Evolutionary conservation across 2,113 vertebrate genomes (phyloP), one percentile per base, ranked within the genome.

Genomic region (Phyllopteryx taeniolatus): DNA sequence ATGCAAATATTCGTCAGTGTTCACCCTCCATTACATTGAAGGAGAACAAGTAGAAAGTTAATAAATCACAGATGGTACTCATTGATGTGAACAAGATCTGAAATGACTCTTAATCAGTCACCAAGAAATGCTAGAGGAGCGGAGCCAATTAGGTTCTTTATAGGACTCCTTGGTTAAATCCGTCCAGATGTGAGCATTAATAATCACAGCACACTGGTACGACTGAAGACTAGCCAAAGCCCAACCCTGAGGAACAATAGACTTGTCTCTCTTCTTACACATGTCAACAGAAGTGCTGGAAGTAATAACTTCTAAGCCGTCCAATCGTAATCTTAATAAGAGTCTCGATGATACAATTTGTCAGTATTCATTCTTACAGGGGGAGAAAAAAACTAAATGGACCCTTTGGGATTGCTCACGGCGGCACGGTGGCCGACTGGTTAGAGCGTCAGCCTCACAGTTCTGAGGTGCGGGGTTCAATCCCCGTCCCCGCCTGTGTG

Each of bases 181-280:
- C 71, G 81, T 86, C 90, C 91, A 93, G 91, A 91, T 93, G 92
- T 92, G 75, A 75, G 68, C 76, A 78, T 78, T 88, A 89, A 87
- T 90, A 89, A 91, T 87, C 85, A 85, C 77, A 90, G 82, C 79
- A 76, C 47, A 62, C 70, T 78, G 74, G 80, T 83, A 76, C 19
- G 39, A 75, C 79, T 85, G 71, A 77, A 86, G 69, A 73, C 63
- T 76, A 72, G 71, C 73, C 75, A 62, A 70, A 85, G 73, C 43
- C 49, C n/a, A 42, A 71, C 72, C 77, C 75, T 70, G 46, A 75
- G 61, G 47, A 74, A 69, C 79, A 62, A 65, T 68, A 69, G 73
- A 84, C 60, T 81, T 71, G 80, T 67, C 70, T 77, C 60, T 74
- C 67, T 74, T 79, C 81, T 76, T 57, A 68, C 62, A 73, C 70